phyloP scores from a whole-genome alignment of 2,797 vertebrate species.

The Scyliorhinus canicula region DNA sequence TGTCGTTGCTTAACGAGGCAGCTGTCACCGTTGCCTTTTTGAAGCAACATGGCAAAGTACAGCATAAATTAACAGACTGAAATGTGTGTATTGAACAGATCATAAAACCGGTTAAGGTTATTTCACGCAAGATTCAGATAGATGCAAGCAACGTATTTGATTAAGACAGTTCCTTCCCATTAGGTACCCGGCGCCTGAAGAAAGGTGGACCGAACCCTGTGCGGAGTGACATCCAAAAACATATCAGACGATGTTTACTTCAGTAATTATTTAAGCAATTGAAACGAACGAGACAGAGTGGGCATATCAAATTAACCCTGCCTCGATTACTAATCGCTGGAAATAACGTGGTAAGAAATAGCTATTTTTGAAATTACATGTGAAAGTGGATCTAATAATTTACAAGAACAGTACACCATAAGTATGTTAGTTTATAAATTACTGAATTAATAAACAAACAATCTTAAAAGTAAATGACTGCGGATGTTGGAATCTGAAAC shows the following conservation, averaged over 20 bases:
- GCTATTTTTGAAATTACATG: neutral
- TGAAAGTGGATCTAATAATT: neutral
- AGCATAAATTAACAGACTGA: neutral
- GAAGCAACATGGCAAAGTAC: neutral
- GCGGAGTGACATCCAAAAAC: neutral
- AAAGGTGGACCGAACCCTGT: neutral
- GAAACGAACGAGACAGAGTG: neutral
- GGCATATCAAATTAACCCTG: neutral
- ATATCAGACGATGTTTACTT: neutral
- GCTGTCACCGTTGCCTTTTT: neutral
- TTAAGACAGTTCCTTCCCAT: neutral
- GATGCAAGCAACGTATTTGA: neutral
- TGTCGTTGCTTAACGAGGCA: neutral
- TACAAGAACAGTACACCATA: neutral
- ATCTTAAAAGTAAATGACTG: too few species aligned
- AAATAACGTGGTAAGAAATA: neutral
- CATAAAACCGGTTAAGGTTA: neutral
- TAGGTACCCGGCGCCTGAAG: neutral
- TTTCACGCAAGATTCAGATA: neutral
- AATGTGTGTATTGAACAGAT: neutral
- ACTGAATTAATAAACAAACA: neutral
- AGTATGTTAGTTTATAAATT: neutral
- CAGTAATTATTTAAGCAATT: neutral
- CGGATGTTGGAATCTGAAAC: too few species aligned
- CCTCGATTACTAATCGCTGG: neutral